These are phyloP conservation scores for Gadus macrocephalus DNA, from an alignment of 2,113 vertebrate species.

Conservation along the genomic window DNA sequence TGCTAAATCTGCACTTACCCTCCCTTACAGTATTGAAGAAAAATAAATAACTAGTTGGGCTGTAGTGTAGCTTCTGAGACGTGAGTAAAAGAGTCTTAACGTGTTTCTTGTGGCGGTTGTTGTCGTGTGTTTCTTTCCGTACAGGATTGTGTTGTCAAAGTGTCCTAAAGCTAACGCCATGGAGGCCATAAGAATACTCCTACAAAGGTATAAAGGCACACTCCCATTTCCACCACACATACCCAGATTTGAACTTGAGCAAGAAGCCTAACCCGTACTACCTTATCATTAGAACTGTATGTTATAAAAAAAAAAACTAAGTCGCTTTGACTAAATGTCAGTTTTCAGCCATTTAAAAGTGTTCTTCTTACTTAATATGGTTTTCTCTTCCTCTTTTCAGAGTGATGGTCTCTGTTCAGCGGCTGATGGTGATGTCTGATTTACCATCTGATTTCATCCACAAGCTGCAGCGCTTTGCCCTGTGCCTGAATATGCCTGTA, in stretches of 20 bases:
- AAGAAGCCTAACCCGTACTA: not conserved
- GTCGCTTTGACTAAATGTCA: not conserved
- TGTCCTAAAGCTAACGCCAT: constrained; percentile 10
- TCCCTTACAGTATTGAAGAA: no score
- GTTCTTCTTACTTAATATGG: no score
- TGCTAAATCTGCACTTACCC: no score
- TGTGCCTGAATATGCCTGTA: constrained; percentile 55
- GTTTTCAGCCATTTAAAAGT: not conserved
- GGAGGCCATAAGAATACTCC: constrained; percentile 22
- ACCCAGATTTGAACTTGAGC: no score
- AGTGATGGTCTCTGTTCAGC: constrained; percentile 68
- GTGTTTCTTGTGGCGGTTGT: no score
- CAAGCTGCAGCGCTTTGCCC: constrained; percentile 73
- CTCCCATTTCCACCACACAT: not conserved
- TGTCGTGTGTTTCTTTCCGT: not conserved
- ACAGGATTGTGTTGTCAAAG: constrained; percentile 1
- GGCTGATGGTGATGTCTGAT: constrained; percentile 69
- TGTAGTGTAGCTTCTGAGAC: no score
- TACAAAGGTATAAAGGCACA: constrained; percentile 43
- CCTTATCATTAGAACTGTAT: no score
- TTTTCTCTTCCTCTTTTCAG: constrained; percentile 47
- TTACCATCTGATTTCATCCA: constrained; percentile 62
- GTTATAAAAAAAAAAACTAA: not conserved
- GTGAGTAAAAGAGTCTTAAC: no score
- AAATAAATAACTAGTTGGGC: no score